These are phyloP conservation scores for Brassicogethes aeneus DNA, from an alignment of 2,888 invertebrate species.

Conservation along the genomic window DNA sequence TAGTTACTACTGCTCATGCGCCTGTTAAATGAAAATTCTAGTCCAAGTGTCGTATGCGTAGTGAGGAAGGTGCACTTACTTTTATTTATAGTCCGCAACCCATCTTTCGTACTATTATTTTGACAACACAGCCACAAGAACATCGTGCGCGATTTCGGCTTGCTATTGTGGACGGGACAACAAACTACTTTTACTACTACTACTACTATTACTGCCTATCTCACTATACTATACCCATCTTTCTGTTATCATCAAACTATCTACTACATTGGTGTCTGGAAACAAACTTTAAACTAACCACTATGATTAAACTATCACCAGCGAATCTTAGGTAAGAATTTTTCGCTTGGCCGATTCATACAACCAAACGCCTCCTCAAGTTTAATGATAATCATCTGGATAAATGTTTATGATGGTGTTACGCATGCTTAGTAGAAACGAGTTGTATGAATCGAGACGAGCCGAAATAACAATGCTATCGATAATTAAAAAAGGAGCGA, in stretches of 20 bases:
- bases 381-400: no score
- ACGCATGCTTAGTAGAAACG: no score
- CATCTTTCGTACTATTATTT: no score
- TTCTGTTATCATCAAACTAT: slow-evolving; percentile 1
- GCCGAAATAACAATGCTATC: no score
- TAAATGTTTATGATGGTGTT: no score
- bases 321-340: slow-evolving; percentile 14
- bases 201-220: slow-evolving; percentile 1
- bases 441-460: no score
- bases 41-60: background rate
- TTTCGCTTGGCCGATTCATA: no score
- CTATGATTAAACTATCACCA: slow-evolving; percentile 27
- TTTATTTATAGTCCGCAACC: no score
- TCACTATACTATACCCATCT: slow-evolving; percentile 1
- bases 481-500: no score
- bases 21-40: no score
- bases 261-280: slow-evolving; percentile 2
- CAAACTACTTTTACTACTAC: slow-evolving; percentile 3
- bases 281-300: background rate
- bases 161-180: slow-evolving; percentile 6
- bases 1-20: no score
- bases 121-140: slow-evolving; percentile 39
- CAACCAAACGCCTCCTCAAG: no score
- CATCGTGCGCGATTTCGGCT: slow-evolving; percentile 4
- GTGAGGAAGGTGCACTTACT: background rate